Base-by-base conservation (phyloP, 92 coral and sea anemone species). In the Muricea muricata region DNA sequence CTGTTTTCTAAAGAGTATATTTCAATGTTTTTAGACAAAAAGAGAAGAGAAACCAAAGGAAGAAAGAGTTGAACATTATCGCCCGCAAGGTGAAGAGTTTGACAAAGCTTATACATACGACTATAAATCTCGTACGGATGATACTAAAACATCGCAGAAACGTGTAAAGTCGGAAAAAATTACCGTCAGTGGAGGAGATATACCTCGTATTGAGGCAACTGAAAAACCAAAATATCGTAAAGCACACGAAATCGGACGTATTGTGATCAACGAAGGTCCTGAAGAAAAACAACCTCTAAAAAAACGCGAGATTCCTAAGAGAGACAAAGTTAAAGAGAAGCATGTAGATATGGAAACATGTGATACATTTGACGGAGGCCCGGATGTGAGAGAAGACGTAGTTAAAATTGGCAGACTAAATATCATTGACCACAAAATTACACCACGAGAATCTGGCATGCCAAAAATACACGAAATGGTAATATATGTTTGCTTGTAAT, bases 211-310 rank as follows among this genome's bases (percentile, higher is more conserved):
- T 10, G 35, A 63, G 42, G 66, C 48, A 30, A 48, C 60, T 5
- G 40, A 48, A 0, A 54, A 57, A 75, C 80, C 80, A 28, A 75
- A 5, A 52, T 48, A 75, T 75, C 65, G 25, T 0, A 75, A 75
- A 40, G 80, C 48, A 0, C 80, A 6, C 17, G 65, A 75, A 0
- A 37, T 75, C 45, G 80, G 80, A 47, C 80, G 80, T 31, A 75
- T 75, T 57, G 80, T 75, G 60, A 75, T 75, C 52, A 66, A 75
- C 21, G 80, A 75, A 52, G 9, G 26, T 14, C 80, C 80, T 1
- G 80, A 47, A 15, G 79, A 73, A 35, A 75, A 75, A 21, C 42
- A 75, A 47, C 35, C 42, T 25, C 14, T 9, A 4, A 24, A 10
- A 60, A 28, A 60, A 60, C 68, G 68, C 9, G 33, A 60, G 29